These are phyloP conservation scores for Chionis minor DNA, from an alignment of 2,113 vertebrate species.

Conservation along the genomic window DNA sequence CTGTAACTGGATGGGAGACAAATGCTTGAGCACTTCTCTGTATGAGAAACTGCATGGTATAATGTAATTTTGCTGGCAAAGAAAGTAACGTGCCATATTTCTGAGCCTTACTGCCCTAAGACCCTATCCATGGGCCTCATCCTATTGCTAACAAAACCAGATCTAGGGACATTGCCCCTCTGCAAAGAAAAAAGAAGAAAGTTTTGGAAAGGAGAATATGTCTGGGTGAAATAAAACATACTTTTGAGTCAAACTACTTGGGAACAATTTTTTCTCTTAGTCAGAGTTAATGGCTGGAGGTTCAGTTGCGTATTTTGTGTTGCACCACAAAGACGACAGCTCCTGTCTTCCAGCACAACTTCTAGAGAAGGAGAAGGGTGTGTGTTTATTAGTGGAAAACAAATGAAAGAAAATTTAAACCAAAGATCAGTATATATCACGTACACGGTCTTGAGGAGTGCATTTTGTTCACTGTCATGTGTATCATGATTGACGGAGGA, in stretches of 20 bases:
- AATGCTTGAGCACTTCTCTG: background rate
- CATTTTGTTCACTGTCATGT: too few relatives aligned
- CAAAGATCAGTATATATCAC: background rate
- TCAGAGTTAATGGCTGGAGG: background rate
- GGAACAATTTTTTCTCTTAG: background rate
- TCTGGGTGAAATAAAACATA: background rate
- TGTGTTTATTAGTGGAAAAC: background rate
- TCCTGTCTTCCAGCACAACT: background rate
- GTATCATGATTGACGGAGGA: background rate
- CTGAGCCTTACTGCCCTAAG: background rate
- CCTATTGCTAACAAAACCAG: background rate
- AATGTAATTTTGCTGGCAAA: background rate
- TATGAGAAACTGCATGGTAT: background rate
- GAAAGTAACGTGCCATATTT: fast-evolving
- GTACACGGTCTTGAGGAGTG: background rate
- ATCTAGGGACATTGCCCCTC: background rate
- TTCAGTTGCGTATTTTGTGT: background rate
- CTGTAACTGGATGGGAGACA: background rate
- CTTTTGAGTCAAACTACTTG: background rate
- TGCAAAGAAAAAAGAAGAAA: background rate
- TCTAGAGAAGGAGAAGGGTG: background rate
- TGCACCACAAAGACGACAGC: background rate
- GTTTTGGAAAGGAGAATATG: background rate
- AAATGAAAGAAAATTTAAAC: background rate
- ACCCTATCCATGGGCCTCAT: background rate